Base-by-base conservation (phyloP, 2,888 invertebrate genomes). In the Dyspetes luteomarginatus region DNA sequence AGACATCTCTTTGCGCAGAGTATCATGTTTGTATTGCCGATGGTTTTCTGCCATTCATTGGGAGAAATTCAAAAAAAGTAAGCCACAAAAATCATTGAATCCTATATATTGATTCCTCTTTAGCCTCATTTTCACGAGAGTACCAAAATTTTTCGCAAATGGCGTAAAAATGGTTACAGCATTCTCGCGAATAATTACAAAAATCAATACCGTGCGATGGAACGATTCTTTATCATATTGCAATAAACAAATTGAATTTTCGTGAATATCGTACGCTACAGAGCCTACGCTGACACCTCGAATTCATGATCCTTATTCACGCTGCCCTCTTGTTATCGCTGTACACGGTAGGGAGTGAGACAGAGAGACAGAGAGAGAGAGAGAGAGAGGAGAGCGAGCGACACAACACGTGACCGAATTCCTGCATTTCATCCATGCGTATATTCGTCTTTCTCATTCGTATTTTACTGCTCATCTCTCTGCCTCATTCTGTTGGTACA, bases 381-480 rank as follows among this genome's bases (percentile, higher is more conserved):
- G n/a, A n/a, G 43, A 4, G 43, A 55, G 22, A n/a, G 55, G 55
- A 26, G 55, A 55, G n/a, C 24, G 26, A n/a, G 22, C 2, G 15
- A 15, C 3, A 43, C 12, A n/a, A 3, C 3, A 36, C 36, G 12
- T 36, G 55, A 55, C n/a, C 19, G 17, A 45, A 64, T 36, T 1
- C 45, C 60, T 36, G 45, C 72, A 68, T 24, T n/a, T 55, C 41
- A 50, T 64, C 60, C 52, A 55, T 56, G 55, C 56, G 43, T 22
- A 7, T 52, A 24, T 4, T 24, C 52, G 22, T 12, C 3, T 12
- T 7, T 48, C 26, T 28, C 28, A 15, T 58, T 19, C 12, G 30
- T 17, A 71, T 15, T 60, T 48, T 28, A 24, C 41, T n/a, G 41
- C 12, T 58, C 82, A 71, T 69, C 69, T 81, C 58, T 17, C 7